Percentiles rank a stretch among this genome's conserved stretches.
These are phyloP conservation scores for Hozukius guyotensis DNA, from an alignment of 2,797 vertebrate genomes.

Conservation along the genomic window DNA sequence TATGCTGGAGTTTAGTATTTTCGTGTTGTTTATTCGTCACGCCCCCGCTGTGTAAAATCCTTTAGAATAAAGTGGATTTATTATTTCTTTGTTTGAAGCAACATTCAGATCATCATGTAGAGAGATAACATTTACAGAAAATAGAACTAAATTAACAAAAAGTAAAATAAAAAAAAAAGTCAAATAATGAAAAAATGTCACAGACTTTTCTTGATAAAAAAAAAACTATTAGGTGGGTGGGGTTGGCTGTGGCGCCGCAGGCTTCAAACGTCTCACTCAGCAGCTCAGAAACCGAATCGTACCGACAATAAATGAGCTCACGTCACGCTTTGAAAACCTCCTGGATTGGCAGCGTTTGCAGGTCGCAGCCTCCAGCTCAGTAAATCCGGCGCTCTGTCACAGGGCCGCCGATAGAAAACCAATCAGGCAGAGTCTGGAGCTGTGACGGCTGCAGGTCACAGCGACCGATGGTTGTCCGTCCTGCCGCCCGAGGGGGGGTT, in stretches of 20 bases:
- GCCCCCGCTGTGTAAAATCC: too few relatives aligned
- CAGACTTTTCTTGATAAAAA: neutral
- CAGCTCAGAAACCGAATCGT: conserved; percentile 10
- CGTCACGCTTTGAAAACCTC: conserved; percentile 6
- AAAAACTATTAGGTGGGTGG: neutral
- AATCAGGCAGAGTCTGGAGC: conserved; percentile 39
- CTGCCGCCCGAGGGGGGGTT: neutral
- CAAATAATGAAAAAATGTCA: neutral
- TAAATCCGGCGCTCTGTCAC: conserved; percentile 6
- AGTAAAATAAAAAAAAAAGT: neutral
- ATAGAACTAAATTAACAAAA: neutral
- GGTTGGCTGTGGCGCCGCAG: neutral
- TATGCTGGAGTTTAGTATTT: too few relatives aligned
- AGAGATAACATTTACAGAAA: too few relatives aligned
- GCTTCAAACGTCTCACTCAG: conserved; percentile 24
- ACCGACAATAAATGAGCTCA: conserved; percentile 7
- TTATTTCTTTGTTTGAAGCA: too few relatives aligned
- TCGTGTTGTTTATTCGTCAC: too few relatives aligned
- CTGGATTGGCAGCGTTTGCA: neutral
- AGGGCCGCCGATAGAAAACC: conserved; percentile 30
- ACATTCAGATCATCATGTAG: too few relatives aligned
- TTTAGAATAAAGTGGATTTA: too few relatives aligned
- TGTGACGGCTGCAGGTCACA: conserved; percentile 25
- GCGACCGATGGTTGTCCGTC: conserved; percentile 1
- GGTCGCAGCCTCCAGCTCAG: conserved; percentile 21